Evolutionary conservation across 2,113 vertebrate genomes (phyloP).

Genomic region (Montifringilla adamsi): DNA sequence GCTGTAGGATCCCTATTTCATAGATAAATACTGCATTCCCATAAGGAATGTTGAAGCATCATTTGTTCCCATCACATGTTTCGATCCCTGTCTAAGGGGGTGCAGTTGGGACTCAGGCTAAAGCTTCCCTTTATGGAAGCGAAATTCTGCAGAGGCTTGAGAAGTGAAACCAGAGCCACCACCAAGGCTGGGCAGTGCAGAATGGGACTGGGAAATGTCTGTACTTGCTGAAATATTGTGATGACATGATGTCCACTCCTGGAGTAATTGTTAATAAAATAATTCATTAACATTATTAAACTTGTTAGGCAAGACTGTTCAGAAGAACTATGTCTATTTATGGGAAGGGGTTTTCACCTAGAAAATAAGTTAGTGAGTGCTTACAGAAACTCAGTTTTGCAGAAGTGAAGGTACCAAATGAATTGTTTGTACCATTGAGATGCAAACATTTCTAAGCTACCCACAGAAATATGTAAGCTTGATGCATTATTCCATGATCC

Average conservation of each 20-base stretch:
- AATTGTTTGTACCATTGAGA: neutral
- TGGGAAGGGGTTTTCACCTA: neutral
- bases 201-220: neutral
- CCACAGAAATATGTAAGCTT: neutral
- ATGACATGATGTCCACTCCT: neutral
- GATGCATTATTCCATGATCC: neutral
- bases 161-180: neutral
- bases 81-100: neutral
- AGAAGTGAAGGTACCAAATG: neutral
- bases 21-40: neutral
- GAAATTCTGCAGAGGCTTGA: neutral
- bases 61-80: neutral
- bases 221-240: neutral
- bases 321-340: neutral
- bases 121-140: neutral
- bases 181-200: neutral
- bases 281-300: neutral
- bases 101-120: neutral
- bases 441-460: neutral
- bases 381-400: neutral
- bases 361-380: neutral
- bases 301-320: neutral
- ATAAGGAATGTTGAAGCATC: neutral
- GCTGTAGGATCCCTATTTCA: neutral
- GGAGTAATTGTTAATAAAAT: neutral